A percentile compares a stretch with the other conserved stretches of the same genome.
Conservation (phyloP, 2,888 invertebrate genomes). For the Balanococcus diminutus region DNA sequence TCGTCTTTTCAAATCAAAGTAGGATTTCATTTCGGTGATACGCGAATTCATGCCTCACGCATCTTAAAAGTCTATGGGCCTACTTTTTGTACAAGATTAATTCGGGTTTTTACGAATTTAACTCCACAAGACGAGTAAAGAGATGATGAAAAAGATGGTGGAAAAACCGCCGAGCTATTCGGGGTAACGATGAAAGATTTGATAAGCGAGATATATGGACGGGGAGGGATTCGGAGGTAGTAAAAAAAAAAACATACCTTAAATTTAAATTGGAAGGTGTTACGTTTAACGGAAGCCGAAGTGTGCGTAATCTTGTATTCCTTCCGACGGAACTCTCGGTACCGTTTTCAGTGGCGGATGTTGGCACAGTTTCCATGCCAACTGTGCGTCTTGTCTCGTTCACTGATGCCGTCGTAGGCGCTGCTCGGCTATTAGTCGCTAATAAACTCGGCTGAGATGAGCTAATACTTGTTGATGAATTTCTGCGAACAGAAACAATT, state of each 20-base stretch:
- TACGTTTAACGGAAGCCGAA: slow-evolving; percentile 69
- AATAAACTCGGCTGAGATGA: slow-evolving; percentile 46
- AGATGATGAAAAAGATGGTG: background rate
- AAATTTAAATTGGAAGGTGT: slow-evolving; percentile 69
- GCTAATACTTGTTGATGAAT: slow-evolving; percentile 36
- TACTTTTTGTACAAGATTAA: background rate
- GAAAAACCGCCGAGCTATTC: background rate
- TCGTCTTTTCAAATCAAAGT: background rate
- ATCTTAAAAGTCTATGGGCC: too few species aligned
- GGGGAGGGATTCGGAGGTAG: background rate
- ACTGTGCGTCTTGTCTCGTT: slow-evolving; percentile 40
- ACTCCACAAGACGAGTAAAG: background rate
- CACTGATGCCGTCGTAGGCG: background rate
- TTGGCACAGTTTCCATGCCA: slow-evolving; percentile 24
- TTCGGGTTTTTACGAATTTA: background rate
- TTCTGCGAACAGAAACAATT: slow-evolving; percentile 34
- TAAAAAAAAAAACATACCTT: slow-evolving; percentile 61
- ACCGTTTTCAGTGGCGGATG: slow-evolving; percentile 12
- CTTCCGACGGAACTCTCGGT: slow-evolving; percentile 67
- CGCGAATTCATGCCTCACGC: background rate
- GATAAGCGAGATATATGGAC: background rate
- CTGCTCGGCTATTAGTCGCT: slow-evolving; percentile 56
- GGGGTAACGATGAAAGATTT: background rate
- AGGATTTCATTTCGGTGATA: background rate
- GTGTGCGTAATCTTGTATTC: slow-evolving; percentile 67